Conservation (phyloP, 2,113 vertebrate genomes). For the Pipra filicauda region DNA sequence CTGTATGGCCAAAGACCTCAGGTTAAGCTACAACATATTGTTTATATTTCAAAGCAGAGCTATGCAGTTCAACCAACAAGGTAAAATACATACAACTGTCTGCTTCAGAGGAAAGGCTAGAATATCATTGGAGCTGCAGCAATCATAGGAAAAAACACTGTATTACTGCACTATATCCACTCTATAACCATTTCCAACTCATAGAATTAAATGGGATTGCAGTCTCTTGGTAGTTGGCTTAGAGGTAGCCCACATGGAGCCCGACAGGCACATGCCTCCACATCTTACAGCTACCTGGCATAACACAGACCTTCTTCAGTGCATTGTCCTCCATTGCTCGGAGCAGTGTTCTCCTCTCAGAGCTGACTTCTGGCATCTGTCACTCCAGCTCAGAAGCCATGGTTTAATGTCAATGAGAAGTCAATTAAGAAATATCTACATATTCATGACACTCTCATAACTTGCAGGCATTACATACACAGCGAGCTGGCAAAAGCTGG, state of each 20-base stretch:
- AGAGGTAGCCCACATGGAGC: not conserved
- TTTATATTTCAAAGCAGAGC: not conserved
- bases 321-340: not conserved
- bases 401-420: conserved; percentile 7
- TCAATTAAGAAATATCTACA: conserved; percentile 38
- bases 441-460: conserved; percentile 36
- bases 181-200: not conserved
- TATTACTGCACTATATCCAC: not conserved
- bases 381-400: not conserved
- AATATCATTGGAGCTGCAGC: not conserved
- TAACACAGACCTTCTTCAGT: not conserved
- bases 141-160: not conserved
- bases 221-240: not conserved
- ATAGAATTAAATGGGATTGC: not conserved
- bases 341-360: not conserved
- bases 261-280: not conserved
- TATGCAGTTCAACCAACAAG: not conserved
- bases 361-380: not conserved
- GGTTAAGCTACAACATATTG: not conserved
- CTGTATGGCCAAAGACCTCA: not conserved
- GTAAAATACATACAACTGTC: not conserved
- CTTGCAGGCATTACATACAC: not conserved
- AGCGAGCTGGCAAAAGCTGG: not conserved
- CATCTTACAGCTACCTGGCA: not conserved
- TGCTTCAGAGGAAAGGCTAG: not conserved